These are phyloP conservation scores for Rhipidura dahli DNA, from an alignment of 2,113 vertebrate genomes.

Conservation along the genomic window DNA sequence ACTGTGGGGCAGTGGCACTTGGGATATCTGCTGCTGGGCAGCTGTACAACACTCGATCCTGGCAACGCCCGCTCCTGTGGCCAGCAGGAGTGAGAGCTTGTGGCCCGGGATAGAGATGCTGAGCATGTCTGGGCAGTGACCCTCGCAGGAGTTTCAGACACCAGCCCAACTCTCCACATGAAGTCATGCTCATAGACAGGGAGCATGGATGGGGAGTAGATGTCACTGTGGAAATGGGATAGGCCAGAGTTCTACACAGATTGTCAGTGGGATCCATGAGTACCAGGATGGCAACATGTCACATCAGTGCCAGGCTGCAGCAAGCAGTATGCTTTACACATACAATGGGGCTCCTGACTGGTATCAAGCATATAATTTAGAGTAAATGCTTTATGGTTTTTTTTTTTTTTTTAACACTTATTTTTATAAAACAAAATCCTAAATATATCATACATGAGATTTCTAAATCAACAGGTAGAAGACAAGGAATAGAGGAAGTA, in stretches of 20 bases:
- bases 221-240: neutral
- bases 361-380: neutral
- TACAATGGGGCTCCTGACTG: neutral
- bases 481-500: neutral
- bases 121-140: neutral
- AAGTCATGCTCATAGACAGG: neutral
- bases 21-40: neutral
- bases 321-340: neutral
- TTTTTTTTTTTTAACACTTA: neutral
- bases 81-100: neutral
- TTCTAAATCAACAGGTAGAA: neutral
- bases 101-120: neutral
- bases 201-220: neutral
- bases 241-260: neutral
- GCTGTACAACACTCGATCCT: neutral
- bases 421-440: neutral
- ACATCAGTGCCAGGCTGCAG: neutral
- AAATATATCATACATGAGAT: neutral
- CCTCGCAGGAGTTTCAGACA: neutral
- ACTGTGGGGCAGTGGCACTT: accelerated
- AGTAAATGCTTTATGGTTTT: neutral
- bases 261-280: neutral
- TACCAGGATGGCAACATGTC: neutral
- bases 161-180: neutral
- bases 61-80: accelerated